phyloP scores from a whole-genome alignment of 2,797 vertebrate genomes.

The Rallus crepitans region DNA sequence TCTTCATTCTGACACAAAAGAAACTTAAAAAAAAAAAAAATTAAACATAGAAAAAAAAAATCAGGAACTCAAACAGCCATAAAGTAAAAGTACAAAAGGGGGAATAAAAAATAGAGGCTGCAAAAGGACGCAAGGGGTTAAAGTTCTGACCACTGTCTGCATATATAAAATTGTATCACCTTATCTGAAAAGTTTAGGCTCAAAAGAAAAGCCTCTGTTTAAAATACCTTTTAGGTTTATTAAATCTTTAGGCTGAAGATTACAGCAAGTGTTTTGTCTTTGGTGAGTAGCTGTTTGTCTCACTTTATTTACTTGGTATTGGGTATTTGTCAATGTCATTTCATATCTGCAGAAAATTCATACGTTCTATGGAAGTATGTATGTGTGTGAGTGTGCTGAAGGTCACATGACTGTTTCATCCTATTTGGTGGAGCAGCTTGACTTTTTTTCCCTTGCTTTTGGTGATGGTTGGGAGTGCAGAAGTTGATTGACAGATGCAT shows the following conservation, averaged over 20 bases:
- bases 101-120: not conserved
- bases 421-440: constrained; percentile 87
- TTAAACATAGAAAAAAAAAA: not conserved
- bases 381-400: constrained; percentile 80
- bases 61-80: not conserved
- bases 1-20: constrained; percentile 27
- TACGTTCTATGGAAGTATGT: constrained; percentile 80
- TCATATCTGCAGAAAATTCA: constrained; percentile 86
- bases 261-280: constrained; percentile 79
- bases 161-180: constrained; percentile 66
- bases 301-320: constrained; percentile 86
- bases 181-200: constrained; percentile 75
- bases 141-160: constrained; percentile 51
- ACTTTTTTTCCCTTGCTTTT: constrained; percentile 84
- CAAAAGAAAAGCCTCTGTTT: constrained; percentile 59
- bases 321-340: constrained; percentile 88
- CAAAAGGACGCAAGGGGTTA: constrained; percentile 12
- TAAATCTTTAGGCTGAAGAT: constrained; percentile 75
- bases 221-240: constrained; percentile 70
- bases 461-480: constrained; percentile 87
- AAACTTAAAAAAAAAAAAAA: constrained; percentile 15
- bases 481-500: constrained; percentile 89
- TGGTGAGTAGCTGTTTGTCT: constrained; percentile 82
- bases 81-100: not conserved
- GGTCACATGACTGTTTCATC: constrained; percentile 87